phyloP scores from a whole-genome alignment of 2,113 vertebrate species.

The Symphodus melops region DNA sequence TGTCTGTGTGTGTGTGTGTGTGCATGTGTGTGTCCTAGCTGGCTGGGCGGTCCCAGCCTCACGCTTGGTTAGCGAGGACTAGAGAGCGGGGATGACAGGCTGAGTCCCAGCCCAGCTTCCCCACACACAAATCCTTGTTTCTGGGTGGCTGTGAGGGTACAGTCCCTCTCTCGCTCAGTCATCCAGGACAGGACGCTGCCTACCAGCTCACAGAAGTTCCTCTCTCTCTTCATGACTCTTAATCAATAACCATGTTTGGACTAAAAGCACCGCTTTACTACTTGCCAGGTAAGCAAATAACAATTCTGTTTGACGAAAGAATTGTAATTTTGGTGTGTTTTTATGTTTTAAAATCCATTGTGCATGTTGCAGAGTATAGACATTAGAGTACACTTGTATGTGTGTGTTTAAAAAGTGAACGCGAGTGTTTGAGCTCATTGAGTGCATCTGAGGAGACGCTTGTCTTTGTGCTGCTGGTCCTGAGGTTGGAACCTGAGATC shows the following conservation, averaged over 20 bases:
- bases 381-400: background rate
- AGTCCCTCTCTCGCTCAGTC: conserved; percentile 76
- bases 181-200: conserved; percentile 76
- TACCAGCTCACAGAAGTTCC: conserved; percentile 62
- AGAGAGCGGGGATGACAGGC: conserved; percentile 81
- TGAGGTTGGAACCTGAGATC: conserved; percentile 68
- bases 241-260: conserved; percentile 95
- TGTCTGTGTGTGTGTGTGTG: conserved; percentile 45
- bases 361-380: background rate
- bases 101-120: conserved; percentile 77
- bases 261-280: conserved; percentile 98
- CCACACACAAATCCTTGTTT: conserved; percentile 75
- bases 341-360: conserved; percentile 3
- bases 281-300: conserved; percentile 92
- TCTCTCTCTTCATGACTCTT: conserved; percentile 87
- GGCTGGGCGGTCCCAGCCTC: conserved; percentile 83
- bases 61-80: conserved; percentile 79
- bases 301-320: conserved; percentile 19
- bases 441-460: conserved; percentile 65
- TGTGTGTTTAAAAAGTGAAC: conserved; percentile 41
- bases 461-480: conserved; percentile 63
- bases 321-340: background rate
- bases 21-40: conserved; percentile 71
- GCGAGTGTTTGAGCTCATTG: conserved; percentile 47
- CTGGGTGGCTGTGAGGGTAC: conserved; percentile 78